Evolutionary conservation across 2,888 invertebrate species (phyloP).

Genomic region (Chrysolina haemoptera): DNA sequence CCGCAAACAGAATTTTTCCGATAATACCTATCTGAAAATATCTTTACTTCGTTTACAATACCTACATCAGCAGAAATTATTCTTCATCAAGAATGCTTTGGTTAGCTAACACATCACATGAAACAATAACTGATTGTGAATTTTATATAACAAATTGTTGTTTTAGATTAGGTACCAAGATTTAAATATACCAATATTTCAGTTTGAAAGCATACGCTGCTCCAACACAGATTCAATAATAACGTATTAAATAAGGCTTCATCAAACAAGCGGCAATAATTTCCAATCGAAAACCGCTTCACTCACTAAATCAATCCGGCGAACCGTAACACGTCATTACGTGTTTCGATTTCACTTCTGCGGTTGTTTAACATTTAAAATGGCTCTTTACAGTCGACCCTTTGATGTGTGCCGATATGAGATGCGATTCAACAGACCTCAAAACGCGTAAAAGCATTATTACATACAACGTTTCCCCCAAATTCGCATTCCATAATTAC

Average conservation of each 20-base stretch:
- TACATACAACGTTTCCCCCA: constrained; percentile 1
- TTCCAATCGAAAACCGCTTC: constrained; percentile 15
- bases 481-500: background rate
- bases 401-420: constrained; percentile 23
- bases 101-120: too few species aligned
- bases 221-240: background rate
- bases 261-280: background rate
- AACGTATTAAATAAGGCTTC: background rate
- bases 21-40: too few species aligned
- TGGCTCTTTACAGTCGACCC: constrained; percentile 28
- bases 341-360: constrained; percentile 39
- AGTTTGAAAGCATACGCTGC: background rate
- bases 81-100: too few species aligned
- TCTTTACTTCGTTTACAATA: too few species aligned
- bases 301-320: constrained; percentile 17
- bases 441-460: constrained; percentile 17
- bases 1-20: too few species aligned
- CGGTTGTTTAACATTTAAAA: constrained; percentile 42
- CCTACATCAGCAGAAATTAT: too few species aligned
- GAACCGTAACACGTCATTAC: constrained; percentile 28
- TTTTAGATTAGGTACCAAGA: too few species aligned
- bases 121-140: too few species aligned
- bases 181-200: background rate
- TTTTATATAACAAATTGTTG: background rate
- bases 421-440: constrained; percentile 11